Conservation (phyloP, 2,113 vertebrate genomes). For the Ia io region DNA sequence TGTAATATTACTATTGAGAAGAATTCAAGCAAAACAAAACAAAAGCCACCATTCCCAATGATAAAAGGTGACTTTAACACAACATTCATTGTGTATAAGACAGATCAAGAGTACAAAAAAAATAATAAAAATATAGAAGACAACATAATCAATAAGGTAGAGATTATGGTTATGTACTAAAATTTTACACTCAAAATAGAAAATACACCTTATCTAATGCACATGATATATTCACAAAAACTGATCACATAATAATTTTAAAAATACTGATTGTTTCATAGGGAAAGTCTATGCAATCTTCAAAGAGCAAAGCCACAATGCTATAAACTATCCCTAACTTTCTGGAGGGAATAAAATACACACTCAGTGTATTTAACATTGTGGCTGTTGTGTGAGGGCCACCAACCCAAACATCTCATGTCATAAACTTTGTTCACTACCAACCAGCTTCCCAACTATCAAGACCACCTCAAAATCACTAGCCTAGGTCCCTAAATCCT, state of each 20-base stretch:
- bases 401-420: not conserved
- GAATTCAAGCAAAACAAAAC: constrained; percentile 21
- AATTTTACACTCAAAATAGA: constrained; percentile 30
- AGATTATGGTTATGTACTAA: not conserved
- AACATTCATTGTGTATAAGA: not conserved
- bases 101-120: not conserved
- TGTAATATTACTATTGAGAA: not conserved
- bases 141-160: not conserved
- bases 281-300: not conserved
- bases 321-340: not conserved
- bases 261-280: not conserved
- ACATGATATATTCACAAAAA: not conserved
- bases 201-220: constrained; percentile 2
- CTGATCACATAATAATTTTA: not conserved
- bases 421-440: not conserved
- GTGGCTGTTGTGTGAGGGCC: not conserved
- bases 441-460: not conserved
- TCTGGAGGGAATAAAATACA: not conserved
- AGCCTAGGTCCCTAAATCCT: not conserved
- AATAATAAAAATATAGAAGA: not conserved
- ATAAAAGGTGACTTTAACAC: not conserved
- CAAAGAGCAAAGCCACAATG: not conserved
- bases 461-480: not conserved
- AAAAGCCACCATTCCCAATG: not conserved
- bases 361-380: not conserved